phyloP scores from a whole-genome alignment of 92 coral and sea anemone species.

The Hydrozoanthus gracilis region DNA sequence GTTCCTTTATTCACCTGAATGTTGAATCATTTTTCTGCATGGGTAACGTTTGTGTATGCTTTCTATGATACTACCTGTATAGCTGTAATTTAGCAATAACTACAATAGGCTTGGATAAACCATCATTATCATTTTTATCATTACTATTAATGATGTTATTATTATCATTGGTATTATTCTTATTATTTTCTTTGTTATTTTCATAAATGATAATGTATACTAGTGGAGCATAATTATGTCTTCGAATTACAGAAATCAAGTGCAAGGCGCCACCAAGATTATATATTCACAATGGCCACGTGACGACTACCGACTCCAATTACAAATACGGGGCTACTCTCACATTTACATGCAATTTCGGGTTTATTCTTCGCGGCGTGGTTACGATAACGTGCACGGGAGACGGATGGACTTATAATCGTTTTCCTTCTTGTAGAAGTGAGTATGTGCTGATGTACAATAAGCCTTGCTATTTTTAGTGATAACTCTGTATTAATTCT shows the following conservation, averaged over 20 bases:
- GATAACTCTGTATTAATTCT: too few relatives aligned
- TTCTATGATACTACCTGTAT: too few relatives aligned
- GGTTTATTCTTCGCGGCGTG: slow-evolving; percentile 69
- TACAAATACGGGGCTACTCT: slow-evolving; percentile 72
- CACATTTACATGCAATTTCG: slow-evolving; percentile 76
- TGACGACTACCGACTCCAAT: slow-evolving; percentile 73
- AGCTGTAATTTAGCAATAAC: too few relatives aligned
- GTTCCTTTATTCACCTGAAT: too few relatives aligned
- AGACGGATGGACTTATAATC: slow-evolving; percentile 40
- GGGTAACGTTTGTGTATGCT: too few relatives aligned
- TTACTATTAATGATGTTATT: too few relatives aligned
- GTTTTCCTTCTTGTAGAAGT: slow-evolving; percentile 77
- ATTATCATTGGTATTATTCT: not conserved
- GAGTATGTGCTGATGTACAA: not conserved
- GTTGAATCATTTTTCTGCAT: too few relatives aligned
- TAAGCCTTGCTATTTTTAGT: too few relatives aligned
- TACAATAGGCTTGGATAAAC: too few relatives aligned
- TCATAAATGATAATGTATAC: not conserved
- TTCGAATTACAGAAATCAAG: slow-evolving; percentile 32
- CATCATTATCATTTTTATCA: too few relatives aligned
- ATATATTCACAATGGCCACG: slow-evolving; percentile 57
- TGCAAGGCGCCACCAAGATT: slow-evolving; percentile 39
- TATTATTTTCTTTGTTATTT: not conserved
- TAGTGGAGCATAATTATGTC: not conserved
- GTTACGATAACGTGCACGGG: slow-evolving; percentile 71